Base-by-base conservation (phyloP, 2,888 invertebrate species). In the Steinernema carpocapsae region DNA sequence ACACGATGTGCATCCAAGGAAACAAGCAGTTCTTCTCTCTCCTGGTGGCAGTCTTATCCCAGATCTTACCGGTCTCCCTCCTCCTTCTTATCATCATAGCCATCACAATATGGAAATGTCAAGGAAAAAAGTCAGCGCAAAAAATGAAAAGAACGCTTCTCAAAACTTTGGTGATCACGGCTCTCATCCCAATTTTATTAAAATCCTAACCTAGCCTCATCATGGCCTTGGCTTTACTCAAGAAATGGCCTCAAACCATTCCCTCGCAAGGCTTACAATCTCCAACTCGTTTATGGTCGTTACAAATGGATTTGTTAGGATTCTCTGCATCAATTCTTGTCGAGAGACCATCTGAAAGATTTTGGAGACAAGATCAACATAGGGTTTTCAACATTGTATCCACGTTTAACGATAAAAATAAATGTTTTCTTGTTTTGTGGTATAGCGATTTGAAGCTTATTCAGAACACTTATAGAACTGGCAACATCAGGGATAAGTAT, bases 381-480 rank as follows among this genome's bases (percentile, higher is more conserved):
- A 64, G 32, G 32, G n/a, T 64, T 32, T 52, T 52, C 24, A 64
- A 64, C 32, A n/a, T 32, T 64, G 64, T 64, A 2, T 64, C 64
- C 3, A 64, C 64, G 32, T 32, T 64, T n/a, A 22, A 22, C 52
- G 52, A 10, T 4, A 22, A 22, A 24, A 52, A 52, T 52, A 52
- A 17, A 52, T 12, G 22, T 52, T 22, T 22, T 2, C 3, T 19
- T 19, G 7, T n/a, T 22, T n/a, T 22, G 19, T 1, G 1, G 52
- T 2, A 52, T 3, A 48, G 4, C 37, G 37, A 6, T 10, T 37
- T 37, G 37, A 37, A 37, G 37, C 10, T 3, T 37, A 6, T 37
- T 37, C 10, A 37, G 37, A 10, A 37, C 37, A 10, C 4, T 37
- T 37, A 3, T 37, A 3, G 37, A 37, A 37, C 19, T 6, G 3